A percentile compares a stretch with the other conserved stretches of the same genome.
These are phyloP conservation scores for Drosophila lacicola DNA, from an alignment of 2,888 invertebrate genomes.

Conservation along the genomic window DNA sequence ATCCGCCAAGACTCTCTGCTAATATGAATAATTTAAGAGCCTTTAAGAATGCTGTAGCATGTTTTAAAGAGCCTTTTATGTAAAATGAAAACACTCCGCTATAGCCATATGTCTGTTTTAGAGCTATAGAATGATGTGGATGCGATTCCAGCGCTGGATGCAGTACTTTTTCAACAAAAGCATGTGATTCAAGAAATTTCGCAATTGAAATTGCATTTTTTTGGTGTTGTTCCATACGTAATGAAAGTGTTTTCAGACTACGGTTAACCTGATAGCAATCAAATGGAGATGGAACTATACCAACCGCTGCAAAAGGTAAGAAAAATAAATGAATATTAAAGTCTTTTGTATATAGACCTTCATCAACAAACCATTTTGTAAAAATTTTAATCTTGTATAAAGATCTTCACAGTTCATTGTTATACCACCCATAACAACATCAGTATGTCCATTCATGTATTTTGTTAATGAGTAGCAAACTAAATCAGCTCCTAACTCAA, in stretches of 20 bases:
- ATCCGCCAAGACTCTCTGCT: constrained; percentile 98
- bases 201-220: constrained; percentile 92
- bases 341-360: not conserved
- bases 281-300: constrained; percentile 97
- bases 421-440: constrained; percentile 97
- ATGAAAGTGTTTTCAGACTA: constrained; percentile 95
- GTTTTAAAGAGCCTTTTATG: constrained; percentile 90
- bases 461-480: constrained; percentile 97
- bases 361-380: constrained; percentile 91
- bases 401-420: constrained; percentile 90
- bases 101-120: constrained; percentile 93
- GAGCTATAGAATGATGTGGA: constrained; percentile 92
- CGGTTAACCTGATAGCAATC: constrained; percentile 97
- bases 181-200: constrained; percentile 92
- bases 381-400: constrained; percentile 90
- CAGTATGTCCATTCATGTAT: constrained; percentile 99
- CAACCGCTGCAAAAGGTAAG: constrained; percentile 84
- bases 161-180: constrained; percentile 91
- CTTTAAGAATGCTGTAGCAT: constrained; percentile 91
- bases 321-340: not conserved
- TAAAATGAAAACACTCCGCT: constrained; percentile 97
- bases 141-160: constrained; percentile 95
- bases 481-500: constrained; percentile 96
- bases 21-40: constrained; percentile 92
- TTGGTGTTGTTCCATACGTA: constrained; percentile 96